Evolutionary conservation across 2,888 invertebrate species (phyloP), one percentile per base, ranked within the genome.

Genomic region (Calliopum simillimum): DNA sequence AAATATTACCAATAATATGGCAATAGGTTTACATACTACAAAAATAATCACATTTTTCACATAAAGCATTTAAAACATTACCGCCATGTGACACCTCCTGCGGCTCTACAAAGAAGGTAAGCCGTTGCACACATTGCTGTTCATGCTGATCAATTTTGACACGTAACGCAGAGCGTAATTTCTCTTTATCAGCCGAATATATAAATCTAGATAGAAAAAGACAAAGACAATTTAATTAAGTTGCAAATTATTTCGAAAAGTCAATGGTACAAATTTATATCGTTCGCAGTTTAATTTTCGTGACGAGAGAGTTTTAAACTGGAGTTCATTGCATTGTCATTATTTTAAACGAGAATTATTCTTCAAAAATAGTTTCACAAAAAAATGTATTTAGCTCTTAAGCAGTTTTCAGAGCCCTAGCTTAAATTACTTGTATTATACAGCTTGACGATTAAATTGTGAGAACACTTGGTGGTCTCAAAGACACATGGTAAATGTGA

Each of bases 41-140:
- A 70, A 82, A 81, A 71, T 78, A 82, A 72, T 84, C 85, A 72
- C 85, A 84, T 67, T 73, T 76, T 13, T 80, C 80, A 55, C 84
- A 84, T 61, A 85, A 79, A 5, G 76, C 78, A 61, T 76, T 80
- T 11, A 84, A 68, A 2, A 70, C 72, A 47, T 74, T 75, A 11
- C 74, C 70, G 14, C 12, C 23, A 19, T 23, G 51, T 16, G 61
- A 43, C 1, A 1, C 23, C n/a, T 21, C 47, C 47, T 71, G 63
- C 0, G 80, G 75, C 68, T 84, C 84, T 3, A 82, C 73, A 59
- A 82, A 84, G 63, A 84, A 84, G 1, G 68, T 74, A n/a, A 84
- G 58, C 2, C 76, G 74, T 11, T 76, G 72, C 3, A 74, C 64
- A 71, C 84, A 84, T 3, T 70, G 72, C 0, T 74, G 33, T 56